A percentile compares a stretch with the other conserved stretches of the same genome.
These are phyloP conservation scores for Tichodroma muraria DNA, from an alignment of 2,113 vertebrate species.

Conservation along the genomic window DNA sequence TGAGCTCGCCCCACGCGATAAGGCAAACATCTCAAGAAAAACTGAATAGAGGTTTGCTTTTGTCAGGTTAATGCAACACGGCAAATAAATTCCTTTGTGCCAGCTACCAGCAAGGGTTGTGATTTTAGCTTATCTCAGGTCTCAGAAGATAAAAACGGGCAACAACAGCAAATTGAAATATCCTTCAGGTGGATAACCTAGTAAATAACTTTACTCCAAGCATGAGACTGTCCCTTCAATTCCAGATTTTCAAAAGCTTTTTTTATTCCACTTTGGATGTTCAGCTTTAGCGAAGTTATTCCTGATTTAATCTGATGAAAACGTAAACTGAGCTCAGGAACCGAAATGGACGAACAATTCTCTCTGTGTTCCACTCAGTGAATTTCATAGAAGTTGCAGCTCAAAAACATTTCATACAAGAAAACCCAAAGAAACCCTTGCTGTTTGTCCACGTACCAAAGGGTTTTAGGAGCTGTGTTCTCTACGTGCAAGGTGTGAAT, in stretches of 20 bases:
- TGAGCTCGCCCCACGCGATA: neutral
- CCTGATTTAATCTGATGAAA: neutral
- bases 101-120: neutral
- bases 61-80: neutral
- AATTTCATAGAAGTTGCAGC: neutral
- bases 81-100: neutral
- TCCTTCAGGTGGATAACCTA: neutral
- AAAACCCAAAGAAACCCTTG: neutral
- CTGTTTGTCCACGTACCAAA: neutral
- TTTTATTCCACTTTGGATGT: neutral
- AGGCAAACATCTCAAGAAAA: neutral
- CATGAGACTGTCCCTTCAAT: neutral
- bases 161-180: neutral
- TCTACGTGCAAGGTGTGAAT: neutral
- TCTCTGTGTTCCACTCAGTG: neutral
- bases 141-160: neutral
- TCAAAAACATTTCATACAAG: neutral
- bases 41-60: neutral
- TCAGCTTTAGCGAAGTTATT: neutral
- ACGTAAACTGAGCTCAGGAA: neutral
- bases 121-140: neutral
- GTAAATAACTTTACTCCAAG: neutral
- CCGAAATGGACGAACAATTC: neutral
- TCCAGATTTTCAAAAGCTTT: neutral
- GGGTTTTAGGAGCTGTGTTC: neutral